Evolutionary conservation across 2,113 vertebrate species (phyloP).

Genomic region (Pardalotus punctatus): DNA sequence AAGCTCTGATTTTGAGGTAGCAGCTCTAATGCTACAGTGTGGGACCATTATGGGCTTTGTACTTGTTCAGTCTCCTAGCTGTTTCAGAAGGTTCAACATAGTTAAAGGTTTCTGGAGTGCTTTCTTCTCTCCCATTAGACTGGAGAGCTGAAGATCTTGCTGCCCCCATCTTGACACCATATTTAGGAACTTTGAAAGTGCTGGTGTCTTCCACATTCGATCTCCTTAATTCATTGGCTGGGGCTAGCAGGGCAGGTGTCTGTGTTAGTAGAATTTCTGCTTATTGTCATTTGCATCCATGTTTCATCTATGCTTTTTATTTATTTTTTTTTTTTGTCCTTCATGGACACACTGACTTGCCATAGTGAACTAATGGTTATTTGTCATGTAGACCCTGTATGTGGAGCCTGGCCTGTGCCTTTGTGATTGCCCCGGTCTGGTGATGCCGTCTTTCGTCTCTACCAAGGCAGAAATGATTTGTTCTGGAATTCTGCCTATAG

Average conservation of each 20-base stretch:
- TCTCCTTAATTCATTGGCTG: background rate
- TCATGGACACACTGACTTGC: background rate
- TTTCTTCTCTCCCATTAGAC: background rate
- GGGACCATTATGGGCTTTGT: background rate
- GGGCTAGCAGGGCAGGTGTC: background rate
- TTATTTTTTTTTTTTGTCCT: background rate
- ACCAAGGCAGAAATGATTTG: constrained; percentile 99
- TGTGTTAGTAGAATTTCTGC: background rate
- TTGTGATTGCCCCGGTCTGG: constrained; percentile 95
- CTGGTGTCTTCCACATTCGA: background rate
- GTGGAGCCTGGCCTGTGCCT: constrained; percentile 91
- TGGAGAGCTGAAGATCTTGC: background rate
- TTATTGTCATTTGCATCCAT: background rate
- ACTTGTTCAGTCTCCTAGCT: background rate
- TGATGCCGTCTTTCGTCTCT: constrained; percentile 96
- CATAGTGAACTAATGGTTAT: background rate
- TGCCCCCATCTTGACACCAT: background rate
- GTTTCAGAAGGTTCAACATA: background rate
- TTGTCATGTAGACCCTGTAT: constrained; percentile 85
- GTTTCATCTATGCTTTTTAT: background rate
- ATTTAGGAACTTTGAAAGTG: background rate
- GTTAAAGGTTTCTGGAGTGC: background rate
- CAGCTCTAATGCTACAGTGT: background rate
- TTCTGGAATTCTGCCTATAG: constrained; percentile 92
- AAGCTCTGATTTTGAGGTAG: background rate